Conservation (phyloP, 1,140 invertebrate species). For the Heliconius himera region DNA sequence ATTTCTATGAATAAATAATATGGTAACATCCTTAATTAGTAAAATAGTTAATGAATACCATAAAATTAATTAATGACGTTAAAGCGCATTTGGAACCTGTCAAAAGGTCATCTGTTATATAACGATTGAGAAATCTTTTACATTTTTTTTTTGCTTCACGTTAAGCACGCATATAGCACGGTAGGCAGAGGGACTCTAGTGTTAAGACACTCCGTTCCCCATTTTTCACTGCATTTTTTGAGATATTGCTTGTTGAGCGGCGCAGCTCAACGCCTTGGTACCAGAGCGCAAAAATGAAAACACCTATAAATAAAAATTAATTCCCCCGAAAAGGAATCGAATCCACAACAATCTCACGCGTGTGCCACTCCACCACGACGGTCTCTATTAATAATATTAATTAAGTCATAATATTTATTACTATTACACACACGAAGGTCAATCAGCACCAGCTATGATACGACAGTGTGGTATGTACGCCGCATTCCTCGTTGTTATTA, state of each 20-base stretch:
- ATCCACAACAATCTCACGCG: too few species aligned
- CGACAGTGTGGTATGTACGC: constrained; percentile 23
- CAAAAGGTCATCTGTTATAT: not conserved
- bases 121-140: not conserved
- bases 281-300: too few species aligned
- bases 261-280: too few species aligned
- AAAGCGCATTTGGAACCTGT: not conserved
- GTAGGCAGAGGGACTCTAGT: too few species aligned
- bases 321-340: too few species aligned
- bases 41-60: not conserved
- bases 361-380: too few species aligned
- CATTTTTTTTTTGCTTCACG: too few species aligned
- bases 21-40: not conserved
- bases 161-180: too few species aligned
- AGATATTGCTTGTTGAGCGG: too few species aligned
- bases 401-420: not conserved
- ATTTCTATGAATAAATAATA: constrained; percentile 8
- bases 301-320: too few species aligned
- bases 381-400: not conserved
- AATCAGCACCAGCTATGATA: constrained; percentile 20
- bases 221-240: too few species aligned
- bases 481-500: constrained; percentile 30
- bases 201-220: too few species aligned
- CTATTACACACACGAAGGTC: constrained; percentile 16
- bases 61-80: not conserved